Base-by-base conservation (phyloP, 2,113 vertebrate species). In the Colinus virginianus region DNA sequence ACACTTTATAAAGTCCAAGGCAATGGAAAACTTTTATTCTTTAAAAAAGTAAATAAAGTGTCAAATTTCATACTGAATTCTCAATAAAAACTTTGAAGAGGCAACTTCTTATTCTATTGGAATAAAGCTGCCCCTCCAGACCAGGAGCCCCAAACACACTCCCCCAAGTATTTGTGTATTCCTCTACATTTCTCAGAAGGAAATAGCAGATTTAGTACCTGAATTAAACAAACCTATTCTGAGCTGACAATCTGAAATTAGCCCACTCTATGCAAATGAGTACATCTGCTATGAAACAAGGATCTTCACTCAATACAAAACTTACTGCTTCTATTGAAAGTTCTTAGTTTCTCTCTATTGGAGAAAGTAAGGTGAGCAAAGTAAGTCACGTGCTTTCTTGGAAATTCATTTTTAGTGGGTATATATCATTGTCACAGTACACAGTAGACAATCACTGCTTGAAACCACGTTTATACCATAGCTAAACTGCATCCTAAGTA, bases 311-410 rank as follows among this genome's bases (percentile, higher is more conserved):
- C 72, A 93, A 87, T 88, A 72, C 87, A 94, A 94, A 96, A 91
- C 87, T 74, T 34, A 64, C 34, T 83, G 48, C 11, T 0, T 2
- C 84, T 83, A 64, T 4, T 79, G 46, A 42, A 90, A 79, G 62
- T 30, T 89, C 91, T 95, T 90, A 22, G 90, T 92, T 94, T 93
- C 91, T 94, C 90, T 83, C 91, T 88, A 51, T 88, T 43, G 89
- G 90, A 48, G 89, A 89, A 81, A 87, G 84, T 58, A 95, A 94
- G 88, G 78, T 75, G 51, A 92, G 85, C 40, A 61, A 86, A 88
- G 1, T 59, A 25, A 95, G 77, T 94, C 91, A 95, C 4, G 28
- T 94, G 95, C 90, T 91, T 96, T 95, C 85, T 91, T 94, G 94
- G 94, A 96, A 96, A 87, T 93, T 87, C 0, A 90, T 64, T 80